A percentile compares a stretch with the other conserved stretches of the same genome.
Conservation (phyloP, 2,797 vertebrate genomes). For the Gastrophryne carolinensis region DNA sequence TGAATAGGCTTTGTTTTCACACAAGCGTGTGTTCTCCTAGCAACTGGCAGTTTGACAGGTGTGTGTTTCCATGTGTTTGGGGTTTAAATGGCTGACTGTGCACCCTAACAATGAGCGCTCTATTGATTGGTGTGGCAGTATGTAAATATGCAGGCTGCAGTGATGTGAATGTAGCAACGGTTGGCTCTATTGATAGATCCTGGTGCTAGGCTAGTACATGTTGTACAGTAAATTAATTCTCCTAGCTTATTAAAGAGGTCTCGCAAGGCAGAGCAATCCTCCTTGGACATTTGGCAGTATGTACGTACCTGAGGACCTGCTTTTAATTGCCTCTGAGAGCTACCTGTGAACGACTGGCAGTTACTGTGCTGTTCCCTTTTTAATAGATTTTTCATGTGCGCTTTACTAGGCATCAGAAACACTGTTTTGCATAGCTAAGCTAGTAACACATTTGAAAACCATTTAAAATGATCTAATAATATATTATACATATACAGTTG, state of each 20-base stretch:
- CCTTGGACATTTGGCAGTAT: neutral
- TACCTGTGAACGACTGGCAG: slow-evolving; percentile 7
- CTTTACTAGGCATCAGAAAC: no score
- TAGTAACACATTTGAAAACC: no score
- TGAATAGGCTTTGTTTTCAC: no score
- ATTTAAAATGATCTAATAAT: no score
- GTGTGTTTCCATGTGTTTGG: neutral
- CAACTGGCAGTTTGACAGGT: no score
- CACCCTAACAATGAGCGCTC: neutral
- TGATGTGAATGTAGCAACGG: neutral
- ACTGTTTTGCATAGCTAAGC: no score
- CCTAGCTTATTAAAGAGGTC: slow-evolving; percentile 24
- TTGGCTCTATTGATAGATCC: neutral
- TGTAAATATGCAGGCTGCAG: neutral
- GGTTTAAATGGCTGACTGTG: neutral
- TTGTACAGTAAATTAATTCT: neutral
- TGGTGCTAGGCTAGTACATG: neutral
- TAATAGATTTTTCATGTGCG: slow-evolving; percentile 6
- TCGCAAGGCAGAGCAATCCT: slow-evolving; percentile 18
- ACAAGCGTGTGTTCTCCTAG: no score
- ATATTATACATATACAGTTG: no score
- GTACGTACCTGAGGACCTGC: slow-evolving; percentile 1
- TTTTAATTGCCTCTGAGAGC: slow-evolving; percentile 14
- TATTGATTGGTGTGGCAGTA: neutral
- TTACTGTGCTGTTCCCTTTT: neutral